These are phyloP conservation scores for Leptoclinus maculatus DNA, from an alignment of 2,797 vertebrate genomes.

Conservation along the genomic window DNA sequence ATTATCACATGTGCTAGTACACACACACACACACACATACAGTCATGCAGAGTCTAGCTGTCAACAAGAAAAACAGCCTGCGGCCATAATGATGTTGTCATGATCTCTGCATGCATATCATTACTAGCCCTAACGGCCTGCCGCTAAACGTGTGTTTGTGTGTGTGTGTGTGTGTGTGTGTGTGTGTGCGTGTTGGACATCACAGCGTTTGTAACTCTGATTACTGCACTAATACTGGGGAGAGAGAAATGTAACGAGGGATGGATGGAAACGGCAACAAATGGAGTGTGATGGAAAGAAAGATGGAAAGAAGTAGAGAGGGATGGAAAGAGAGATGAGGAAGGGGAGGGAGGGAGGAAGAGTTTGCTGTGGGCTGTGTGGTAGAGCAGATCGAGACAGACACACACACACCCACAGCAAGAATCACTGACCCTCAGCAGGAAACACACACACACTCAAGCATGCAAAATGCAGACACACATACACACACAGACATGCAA, in stretches of 20 bases:
- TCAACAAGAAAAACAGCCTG: conserved; percentile 80
- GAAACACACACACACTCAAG: conserved; percentile 49
- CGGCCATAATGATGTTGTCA: conserved; percentile 81
- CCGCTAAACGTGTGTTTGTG: conserved; percentile 45
- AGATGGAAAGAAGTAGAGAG: conserved; percentile 22
- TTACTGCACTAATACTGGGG: conserved; percentile 61
- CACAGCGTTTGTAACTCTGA: conserved; percentile 49
- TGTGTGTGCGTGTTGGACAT: conserved; percentile 29
- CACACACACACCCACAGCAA: conserved; percentile 68
- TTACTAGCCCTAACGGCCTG: conserved; percentile 70
- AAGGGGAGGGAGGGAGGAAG: conserved; percentile 7
- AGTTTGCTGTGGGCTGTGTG: conserved; percentile 50
- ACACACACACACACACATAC: conserved; percentile 21
- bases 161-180: too few species aligned
- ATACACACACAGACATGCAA: conserved; percentile 31
- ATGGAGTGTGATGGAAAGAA: conserved; percentile 32
- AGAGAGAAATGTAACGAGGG: conserved; percentile 28
- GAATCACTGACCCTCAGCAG: conserved; percentile 70
- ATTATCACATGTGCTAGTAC: conserved; percentile 26
- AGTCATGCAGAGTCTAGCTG: conserved; percentile 64
- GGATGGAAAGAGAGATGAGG: conserved; percentile 5
- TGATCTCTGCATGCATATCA: conserved; percentile 81
- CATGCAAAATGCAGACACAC: conserved; percentile 43
- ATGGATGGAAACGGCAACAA: conserved; percentile 27
- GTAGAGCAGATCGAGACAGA: conserved; percentile 65